These are phyloP conservation scores for Heliconius erato DNA, from an alignment of 2,888 invertebrate species.

Conservation along the genomic window DNA sequence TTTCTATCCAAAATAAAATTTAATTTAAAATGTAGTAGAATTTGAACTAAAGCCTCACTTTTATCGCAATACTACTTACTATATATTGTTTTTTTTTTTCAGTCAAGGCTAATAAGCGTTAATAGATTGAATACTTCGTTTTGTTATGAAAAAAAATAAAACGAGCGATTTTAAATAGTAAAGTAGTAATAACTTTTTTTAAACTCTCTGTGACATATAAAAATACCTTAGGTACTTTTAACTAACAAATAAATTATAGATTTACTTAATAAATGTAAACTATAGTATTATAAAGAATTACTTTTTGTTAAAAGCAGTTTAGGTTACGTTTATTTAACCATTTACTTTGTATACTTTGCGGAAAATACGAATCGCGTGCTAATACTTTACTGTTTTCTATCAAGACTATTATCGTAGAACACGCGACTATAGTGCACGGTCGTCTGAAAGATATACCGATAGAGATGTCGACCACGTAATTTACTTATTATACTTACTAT, in stretches of 20 bases:
- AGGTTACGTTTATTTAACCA: conserved; percentile 15
- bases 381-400: conserved; percentile 31
- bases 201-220: too few species aligned
- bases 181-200: too few species aligned
- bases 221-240: not conserved
- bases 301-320: conserved; percentile 7
- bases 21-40: too few species aligned
- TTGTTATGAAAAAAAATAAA: too few species aligned
- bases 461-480: conserved; percentile 33
- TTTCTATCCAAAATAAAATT: not conserved
- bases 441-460: conserved; percentile 12
- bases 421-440: conserved; percentile 27
- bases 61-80: too few species aligned
- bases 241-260: not conserved
- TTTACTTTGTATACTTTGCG: conserved; percentile 24
- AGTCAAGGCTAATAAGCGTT: too few species aligned
- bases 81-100: too few species aligned
- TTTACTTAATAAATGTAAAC: not conserved
- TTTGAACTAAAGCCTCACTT: too few species aligned
- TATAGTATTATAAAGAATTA: not conserved
- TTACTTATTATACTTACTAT: not conserved
- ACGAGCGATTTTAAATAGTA: too few species aligned
- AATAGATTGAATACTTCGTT: too few species aligned
- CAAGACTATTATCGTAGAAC: conserved; percentile 28
- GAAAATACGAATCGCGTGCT: conserved; percentile 34